A percentile compares a stretch with the other conserved stretches of the same genome.
Evolutionary conservation across 2,797 vertebrate species (phyloP).

Genomic region (Anabas testudineus): DNA sequence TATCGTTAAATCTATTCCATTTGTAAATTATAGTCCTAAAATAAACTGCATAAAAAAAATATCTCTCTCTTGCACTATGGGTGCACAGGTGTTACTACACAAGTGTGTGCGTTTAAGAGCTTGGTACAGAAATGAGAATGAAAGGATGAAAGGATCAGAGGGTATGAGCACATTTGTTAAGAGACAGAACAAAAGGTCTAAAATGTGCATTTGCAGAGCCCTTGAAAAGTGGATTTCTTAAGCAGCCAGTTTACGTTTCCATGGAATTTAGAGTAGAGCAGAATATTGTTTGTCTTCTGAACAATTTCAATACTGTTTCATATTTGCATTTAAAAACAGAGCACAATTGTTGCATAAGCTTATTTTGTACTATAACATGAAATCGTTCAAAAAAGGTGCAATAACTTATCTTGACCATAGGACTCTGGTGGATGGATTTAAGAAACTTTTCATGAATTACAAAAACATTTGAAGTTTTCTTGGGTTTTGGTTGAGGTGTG

Average conservation of each 20-base stretch:
- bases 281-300: no score
- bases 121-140: slow-evolving; percentile 15
- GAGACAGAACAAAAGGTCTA: slow-evolving; percentile 18
- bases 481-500: background rate
- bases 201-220: slow-evolving; percentile 4
- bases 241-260: background rate
- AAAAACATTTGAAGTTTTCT: background rate
- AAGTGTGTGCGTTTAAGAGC: slow-evolving; percentile 8
- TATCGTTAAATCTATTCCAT: background rate
- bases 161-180: slow-evolving; percentile 11
- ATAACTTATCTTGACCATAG: background rate
- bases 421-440: no score
- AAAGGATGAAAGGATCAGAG: slow-evolving; percentile 36
- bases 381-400: background rate
- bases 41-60: no score
- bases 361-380: background rate
- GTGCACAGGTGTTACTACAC: slow-evolving; percentile 6
- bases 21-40: no score
- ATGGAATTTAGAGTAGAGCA: background rate
- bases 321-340: no score
- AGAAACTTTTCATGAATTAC: background rate
- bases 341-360: background rate
- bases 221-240: background rate
- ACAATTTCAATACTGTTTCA: background rate
- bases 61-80: no score